Base-by-base conservation (phyloP, 30 jellyfish, hydroid and myxozoan species). In the Rhopilema esculentum region DNA sequence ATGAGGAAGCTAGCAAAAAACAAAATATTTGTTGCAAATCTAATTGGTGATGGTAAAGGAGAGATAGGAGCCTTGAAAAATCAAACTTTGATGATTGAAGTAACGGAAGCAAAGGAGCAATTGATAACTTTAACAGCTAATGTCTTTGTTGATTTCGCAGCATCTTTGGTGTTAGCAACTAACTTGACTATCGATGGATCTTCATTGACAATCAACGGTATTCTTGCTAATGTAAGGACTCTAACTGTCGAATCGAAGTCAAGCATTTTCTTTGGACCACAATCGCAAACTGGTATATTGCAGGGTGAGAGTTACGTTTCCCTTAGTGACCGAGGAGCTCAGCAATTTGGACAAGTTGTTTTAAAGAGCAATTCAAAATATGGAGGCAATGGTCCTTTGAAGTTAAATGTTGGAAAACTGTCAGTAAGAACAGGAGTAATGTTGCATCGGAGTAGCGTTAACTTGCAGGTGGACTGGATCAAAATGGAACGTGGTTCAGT, bases 81-180 rank as follows among this genome's bases (percentile, higher is more conserved):
- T 75, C 94, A 86, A 52, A 75, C 81, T 0, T 29, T 86, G 53
- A 86, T 86, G 94, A 86, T 86, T 24, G 94, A 86, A 86, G 94
- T 86, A 16, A 86, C 84, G 19, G 94, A 86, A 77, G 94, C 94
- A 17, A 66, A 86, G 33, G 85, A 27, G 23, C 72, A 68, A 52
- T 64, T 86, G 27, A 75, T 86, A 8, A 86, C 80, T 1, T 32
- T 86, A 28, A 86, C 94, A 0, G 94, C 94, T 16, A 86, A 77
- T 75, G 85, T 86, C 2, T 75, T 75, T 49, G 94, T 86, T 28
- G 94, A 86, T 66, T 86, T 67, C 27, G 61, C 66, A 31, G 84
- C 94, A 1, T 69, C 94, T 40, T 62, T 86, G 18, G 88, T 86
- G 19, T 19, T 86, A 28, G 94, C 94, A 4, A 86, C 94, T 23